Conservation (phyloP, 1,140 invertebrate genomes). For the Frieseomelitta varia region DNA sequence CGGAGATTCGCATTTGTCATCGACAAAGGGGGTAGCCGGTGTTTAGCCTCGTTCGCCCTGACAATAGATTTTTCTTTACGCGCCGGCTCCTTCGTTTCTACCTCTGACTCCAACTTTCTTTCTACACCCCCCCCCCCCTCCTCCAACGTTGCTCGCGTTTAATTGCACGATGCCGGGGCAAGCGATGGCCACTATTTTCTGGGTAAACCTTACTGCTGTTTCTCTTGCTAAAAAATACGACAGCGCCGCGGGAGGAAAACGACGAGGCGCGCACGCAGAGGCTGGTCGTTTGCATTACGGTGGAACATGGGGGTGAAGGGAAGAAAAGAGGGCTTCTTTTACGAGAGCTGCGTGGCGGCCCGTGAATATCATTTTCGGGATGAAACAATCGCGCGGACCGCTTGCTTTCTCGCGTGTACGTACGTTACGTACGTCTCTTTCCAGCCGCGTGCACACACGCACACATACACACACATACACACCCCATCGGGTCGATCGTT, state of each 20-base stretch:
- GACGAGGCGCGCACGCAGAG: background rate
- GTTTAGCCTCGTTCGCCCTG: background rate
- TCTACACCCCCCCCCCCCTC: background rate
- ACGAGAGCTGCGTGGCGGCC: slow-evolving; percentile 32
- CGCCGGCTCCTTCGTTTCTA: background rate
- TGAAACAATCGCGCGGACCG: slow-evolving; percentile 63
- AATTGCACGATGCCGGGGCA: slow-evolving; percentile 60
- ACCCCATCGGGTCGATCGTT: background rate
- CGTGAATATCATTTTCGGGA: slow-evolving; percentile 69
- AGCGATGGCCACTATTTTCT: slow-evolving; percentile 59
- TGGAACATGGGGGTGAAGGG: background rate
- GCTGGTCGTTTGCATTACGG: background rate
- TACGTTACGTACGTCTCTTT: slow-evolving; percentile 44
- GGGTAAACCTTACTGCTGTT: slow-evolving; percentile 57
- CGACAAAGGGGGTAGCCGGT: background rate
- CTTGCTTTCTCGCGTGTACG: slow-evolving; percentile 17
- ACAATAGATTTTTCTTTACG: slow-evolving; percentile 31
- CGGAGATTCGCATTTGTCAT: background rate
- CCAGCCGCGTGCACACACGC: background rate
- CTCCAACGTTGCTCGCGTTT: slow-evolving; percentile 44
- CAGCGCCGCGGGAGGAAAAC: background rate
- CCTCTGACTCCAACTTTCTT: background rate
- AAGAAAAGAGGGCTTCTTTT: slow-evolving; percentile 23
- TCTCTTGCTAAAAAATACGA: slow-evolving; percentile 53
- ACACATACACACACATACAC: no score